Conservation (phyloP, 2,113 vertebrate species). For the Tringa solitaria region DNA sequence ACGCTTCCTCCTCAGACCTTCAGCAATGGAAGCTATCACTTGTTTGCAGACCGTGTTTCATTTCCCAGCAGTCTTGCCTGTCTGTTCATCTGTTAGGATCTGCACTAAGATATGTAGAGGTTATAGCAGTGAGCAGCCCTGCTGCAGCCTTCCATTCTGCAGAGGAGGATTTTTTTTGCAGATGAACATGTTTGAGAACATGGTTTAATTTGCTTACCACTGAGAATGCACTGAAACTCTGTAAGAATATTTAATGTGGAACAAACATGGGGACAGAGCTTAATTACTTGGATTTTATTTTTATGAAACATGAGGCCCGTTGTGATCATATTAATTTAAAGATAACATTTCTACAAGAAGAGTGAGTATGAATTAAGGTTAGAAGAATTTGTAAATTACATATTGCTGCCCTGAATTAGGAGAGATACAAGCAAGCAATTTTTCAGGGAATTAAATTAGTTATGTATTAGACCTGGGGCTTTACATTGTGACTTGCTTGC, state of each 20-base stretch:
- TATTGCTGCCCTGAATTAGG: not conserved
- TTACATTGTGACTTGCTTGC: not conserved
- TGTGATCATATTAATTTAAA: not conserved
- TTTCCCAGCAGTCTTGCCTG: not conserved
- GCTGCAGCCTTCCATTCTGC: not conserved
- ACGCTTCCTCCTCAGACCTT: not conserved
- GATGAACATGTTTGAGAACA: not conserved
- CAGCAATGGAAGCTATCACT: not conserved
- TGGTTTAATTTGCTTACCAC: not conserved
- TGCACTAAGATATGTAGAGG: not conserved
- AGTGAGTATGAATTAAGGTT: not conserved
- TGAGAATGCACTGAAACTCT: not conserved
- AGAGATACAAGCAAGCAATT: not conserved
- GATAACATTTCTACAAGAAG: not conserved
- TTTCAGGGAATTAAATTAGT: not conserved
- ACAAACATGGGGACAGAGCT: not conserved
- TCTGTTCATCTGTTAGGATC: not conserved
- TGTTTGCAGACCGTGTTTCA: not conserved
- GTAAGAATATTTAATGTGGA: not conserved
- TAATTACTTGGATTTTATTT: not conserved
- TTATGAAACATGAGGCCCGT: not conserved
- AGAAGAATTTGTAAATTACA: not conserved
- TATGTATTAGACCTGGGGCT: not conserved
- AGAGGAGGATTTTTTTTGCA: not conserved
- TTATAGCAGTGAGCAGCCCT: not conserved